Percentiles rank a stretch among this genome's conserved stretches.
These are phyloP conservation scores for Eubasilissa splendida DNA, from an alignment of 2,888 invertebrate species.

Conservation along the genomic window DNA sequence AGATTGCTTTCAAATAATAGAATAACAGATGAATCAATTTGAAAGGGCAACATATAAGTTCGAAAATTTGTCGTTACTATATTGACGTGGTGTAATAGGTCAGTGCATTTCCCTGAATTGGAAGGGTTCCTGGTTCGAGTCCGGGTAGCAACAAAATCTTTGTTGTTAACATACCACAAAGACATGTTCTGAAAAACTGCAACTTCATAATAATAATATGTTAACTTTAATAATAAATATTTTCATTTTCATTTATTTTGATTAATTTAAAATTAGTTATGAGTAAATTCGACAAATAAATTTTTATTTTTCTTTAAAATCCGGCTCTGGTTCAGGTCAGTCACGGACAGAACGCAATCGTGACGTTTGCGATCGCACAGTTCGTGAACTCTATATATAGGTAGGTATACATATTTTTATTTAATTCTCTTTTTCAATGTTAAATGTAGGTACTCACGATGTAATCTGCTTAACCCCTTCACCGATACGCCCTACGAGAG, in stretches of 20 bases:
- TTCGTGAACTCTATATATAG: constrained; percentile 56
- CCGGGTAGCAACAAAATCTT: too few relatives aligned
- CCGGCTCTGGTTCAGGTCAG: constrained; percentile 41
- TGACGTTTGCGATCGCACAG: constrained; percentile 56
- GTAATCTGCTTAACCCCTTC: constrained; percentile 29
- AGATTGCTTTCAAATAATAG: too few relatives aligned
- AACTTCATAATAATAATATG: too few relatives aligned
- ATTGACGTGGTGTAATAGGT: too few relatives aligned
- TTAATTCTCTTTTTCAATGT: constrained; percentile 51
- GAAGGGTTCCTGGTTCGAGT: too few relatives aligned
- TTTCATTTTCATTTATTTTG: not conserved
- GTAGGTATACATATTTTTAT: constrained; percentile 40
- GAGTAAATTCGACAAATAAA: not conserved
- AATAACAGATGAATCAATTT: too few relatives aligned
- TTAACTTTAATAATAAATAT: not conserved
- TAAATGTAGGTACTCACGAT: constrained; percentile 30
- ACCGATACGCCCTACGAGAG: constrained; percentile 11
- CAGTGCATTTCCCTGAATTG: too few relatives aligned
- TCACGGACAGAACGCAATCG: constrained; percentile 57
- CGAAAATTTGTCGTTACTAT: too few relatives aligned
- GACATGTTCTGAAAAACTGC: too few relatives aligned
- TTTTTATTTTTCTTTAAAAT: not conserved
- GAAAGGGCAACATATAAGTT: too few relatives aligned
- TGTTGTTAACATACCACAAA: too few relatives aligned
- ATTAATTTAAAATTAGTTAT: not conserved